Conservation (phyloP, 2,113 vertebrate species). For the Poecile atricapillus region DNA sequence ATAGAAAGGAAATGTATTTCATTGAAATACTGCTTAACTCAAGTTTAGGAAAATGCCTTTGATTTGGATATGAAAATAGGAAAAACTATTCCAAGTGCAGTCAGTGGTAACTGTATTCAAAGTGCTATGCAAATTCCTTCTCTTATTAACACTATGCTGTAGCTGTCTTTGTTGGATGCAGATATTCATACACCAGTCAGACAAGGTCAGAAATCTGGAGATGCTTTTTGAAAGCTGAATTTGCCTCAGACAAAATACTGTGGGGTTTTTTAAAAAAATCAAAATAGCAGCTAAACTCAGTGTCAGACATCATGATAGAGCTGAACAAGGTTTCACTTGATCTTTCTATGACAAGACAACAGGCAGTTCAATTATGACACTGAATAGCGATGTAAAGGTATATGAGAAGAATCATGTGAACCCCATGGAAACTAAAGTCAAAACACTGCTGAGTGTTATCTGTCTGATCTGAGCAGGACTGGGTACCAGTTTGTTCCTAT, state of each 20-base stretch:
- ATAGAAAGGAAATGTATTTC: constrained; percentile 30
- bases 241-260: constrained; percentile 22
- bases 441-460: not conserved
- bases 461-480: not conserved
- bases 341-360: not conserved
- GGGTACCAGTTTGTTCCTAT: not conserved
- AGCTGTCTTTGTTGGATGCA: not conserved
- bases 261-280: not conserved
- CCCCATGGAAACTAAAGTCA: not conserved
- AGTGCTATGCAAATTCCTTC: not conserved
- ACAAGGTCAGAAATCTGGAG: constrained; percentile 12
- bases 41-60: constrained; percentile 18
- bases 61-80: constrained; percentile 12
- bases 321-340: not conserved
- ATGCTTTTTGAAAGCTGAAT: not conserved
- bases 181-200: not conserved
- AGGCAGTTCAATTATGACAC: not conserved
- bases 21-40: not conserved
- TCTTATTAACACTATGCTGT: not conserved
- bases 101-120: not conserved
- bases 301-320: not conserved
- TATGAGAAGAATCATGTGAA: not conserved
- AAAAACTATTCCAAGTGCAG: constrained; percentile 22
- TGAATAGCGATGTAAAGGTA: not conserved
- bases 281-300: constrained; percentile 26